phyloP scores from a whole-genome alignment of 2,888 invertebrate species.

The Unio delphinus region DNA sequence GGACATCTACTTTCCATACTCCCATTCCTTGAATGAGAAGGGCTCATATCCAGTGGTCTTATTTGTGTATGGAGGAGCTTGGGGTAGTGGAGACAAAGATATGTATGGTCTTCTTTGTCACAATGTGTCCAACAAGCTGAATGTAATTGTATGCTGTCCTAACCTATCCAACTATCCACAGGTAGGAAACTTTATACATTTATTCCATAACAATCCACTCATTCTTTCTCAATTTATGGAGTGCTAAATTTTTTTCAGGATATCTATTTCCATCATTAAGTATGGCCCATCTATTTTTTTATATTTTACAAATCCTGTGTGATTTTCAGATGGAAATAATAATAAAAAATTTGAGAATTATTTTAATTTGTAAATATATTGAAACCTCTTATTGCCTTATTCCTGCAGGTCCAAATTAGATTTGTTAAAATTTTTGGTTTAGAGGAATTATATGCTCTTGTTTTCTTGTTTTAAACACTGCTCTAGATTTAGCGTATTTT shows the following conservation, averaged over 20 bases:
- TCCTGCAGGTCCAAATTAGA: too few species aligned
- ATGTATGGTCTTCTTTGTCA: conserved; percentile 65
- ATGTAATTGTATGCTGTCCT: conserved; percentile 64
- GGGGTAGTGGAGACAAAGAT: conserved; percentile 66
- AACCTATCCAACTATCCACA: conserved; percentile 66
- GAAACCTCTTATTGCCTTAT: too few species aligned
- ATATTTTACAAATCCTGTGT: not conserved
- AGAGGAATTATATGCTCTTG: too few species aligned
- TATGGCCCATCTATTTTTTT: not conserved
- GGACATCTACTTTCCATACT: conserved; percentile 60
- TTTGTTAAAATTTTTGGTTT: too few species aligned
- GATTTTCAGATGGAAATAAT: not conserved
- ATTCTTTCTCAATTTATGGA: not conserved
- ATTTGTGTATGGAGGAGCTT: conserved; percentile 67
- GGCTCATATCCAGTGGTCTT: conserved; percentile 55
- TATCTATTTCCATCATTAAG: conserved; percentile 2
- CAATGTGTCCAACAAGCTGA: conserved; percentile 56
- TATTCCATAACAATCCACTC: not conserved
- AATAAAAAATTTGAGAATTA: too few species aligned
- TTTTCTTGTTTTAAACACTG: too few species aligned
- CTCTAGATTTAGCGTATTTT: too few species aligned
- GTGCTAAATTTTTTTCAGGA: not conserved
- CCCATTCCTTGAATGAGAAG: conserved; percentile 9
- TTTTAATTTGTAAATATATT: too few species aligned
- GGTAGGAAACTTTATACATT: conserved; percentile 37